Base-by-base conservation (phyloP, 2,888 invertebrate species). In the Microdon myrmicae region DNA sequence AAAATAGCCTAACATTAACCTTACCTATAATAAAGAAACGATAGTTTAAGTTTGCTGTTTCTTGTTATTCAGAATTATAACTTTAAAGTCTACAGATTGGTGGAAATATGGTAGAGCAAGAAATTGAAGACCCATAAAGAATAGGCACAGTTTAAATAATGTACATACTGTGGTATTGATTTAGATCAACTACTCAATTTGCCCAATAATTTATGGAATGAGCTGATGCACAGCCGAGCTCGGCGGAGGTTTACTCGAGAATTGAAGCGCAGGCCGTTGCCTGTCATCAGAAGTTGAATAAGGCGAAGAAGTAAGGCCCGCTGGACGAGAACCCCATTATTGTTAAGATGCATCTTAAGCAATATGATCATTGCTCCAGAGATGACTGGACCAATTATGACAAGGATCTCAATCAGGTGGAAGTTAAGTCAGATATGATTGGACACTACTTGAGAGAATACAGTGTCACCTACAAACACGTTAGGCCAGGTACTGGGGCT, bases 341-440 rank as follows among this genome's bases (percentile, higher is more conserved):
- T 70, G 97, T 99, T 0, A 99, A 99, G 82, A 99, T 98, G 6
- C 99, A 99, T 82, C 84, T n/a, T 99, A 74, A 87, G 98, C 69
- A 95, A 99, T 83, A 99, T 98, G 97, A 94, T 99, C 78, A 93
- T 99, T 78, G 91, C 99, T n/a, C 99, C 98, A 7, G 98, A 99
- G 83, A 99, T 99, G 98, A 97, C 99, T 73, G 99, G 99, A 68
- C 96, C 96, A 71, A 95, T 99, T 79, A 94, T 99, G 97, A 97
- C 73, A 97, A 97, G 81, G 92, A 95, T 45, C 99, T 97, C 83
- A 97, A 93, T 77, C 94, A 95, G 85, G 87, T 88, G 77, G 88
- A 88, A 85, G 85, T 88, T 73, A 88, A 95, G 85, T 95, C 96
- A 64, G 96, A 96, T 84, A 96, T 96, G 96, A 95, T 96, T 75